Evolutionary conservation across 2,888 invertebrate genomes (phyloP).

Genomic region (Tolmerus cingulatus): DNA sequence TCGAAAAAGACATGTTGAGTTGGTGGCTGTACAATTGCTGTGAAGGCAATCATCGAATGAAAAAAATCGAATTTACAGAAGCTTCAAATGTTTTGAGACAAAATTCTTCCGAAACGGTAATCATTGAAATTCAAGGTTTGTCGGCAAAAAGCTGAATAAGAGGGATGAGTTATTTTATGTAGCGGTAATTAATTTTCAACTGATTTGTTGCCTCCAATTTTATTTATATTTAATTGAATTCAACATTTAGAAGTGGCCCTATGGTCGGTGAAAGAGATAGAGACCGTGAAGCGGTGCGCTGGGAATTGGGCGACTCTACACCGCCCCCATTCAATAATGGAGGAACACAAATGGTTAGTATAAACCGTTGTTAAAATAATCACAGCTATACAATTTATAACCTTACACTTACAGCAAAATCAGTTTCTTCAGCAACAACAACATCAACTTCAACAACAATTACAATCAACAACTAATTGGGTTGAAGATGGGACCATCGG

Average conservation of each 20-base stretch:
- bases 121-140: slow-evolving; percentile 50
- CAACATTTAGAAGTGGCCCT: slow-evolving; percentile 59
- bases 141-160: slow-evolving; percentile 56
- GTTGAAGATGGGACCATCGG: slow-evolving; percentile 55
- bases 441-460: slow-evolving; percentile 49
- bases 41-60: slow-evolving; percentile 53
- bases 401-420: slow-evolving; percentile 51
- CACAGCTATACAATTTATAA: slow-evolving; percentile 44
- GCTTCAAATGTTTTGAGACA: background rate
- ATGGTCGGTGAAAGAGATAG: slow-evolving; percentile 66
- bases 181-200: slow-evolving; percentile 59
- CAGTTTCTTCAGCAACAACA: slow-evolving; percentile 54
- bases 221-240: background rate
- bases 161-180: slow-evolving; percentile 64
- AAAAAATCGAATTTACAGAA: slow-evolving; percentile 51
- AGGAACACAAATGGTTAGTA: slow-evolving; percentile 64
- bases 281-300: slow-evolving; percentile 66
- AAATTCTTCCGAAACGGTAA: slow-evolving; percentile 29
- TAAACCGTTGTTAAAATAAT: slow-evolving; percentile 25
- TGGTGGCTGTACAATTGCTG: slow-evolving; percentile 53
- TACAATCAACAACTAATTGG: slow-evolving; percentile 56
- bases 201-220: background rate
- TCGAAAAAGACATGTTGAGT: slow-evolving; percentile 52
- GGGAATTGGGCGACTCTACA: slow-evolving; percentile 65
- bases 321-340: slow-evolving; percentile 66